phyloP scores from a whole-genome alignment of 2,113 vertebrate genomes.

The Hemicordylus capensis region DNA sequence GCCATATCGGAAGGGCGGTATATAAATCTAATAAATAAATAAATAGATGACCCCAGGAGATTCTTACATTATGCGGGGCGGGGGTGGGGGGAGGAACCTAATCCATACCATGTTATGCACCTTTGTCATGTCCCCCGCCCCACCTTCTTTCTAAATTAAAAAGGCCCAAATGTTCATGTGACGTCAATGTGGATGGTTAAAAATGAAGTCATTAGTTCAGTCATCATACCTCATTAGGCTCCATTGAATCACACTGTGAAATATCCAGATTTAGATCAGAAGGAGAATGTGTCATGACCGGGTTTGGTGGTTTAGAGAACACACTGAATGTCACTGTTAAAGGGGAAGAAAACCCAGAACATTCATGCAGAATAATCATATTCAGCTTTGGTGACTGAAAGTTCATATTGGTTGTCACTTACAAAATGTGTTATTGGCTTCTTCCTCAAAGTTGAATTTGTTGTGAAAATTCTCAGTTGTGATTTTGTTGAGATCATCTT shows the following conservation, averaged over 20 bases:
- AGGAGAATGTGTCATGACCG: not conserved
- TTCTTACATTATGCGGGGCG: no score
- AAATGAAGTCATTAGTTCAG: not conserved
- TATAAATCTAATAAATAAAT: no score
- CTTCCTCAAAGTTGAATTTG: not conserved
- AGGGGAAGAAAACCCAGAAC: not conserved
- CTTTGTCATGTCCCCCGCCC: no score
- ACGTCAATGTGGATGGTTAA: not conserved
- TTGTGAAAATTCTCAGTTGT: conserved; percentile 37
- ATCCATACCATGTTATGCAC: no score
- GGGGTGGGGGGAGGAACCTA: no score
- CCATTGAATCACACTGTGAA: conserved; percentile 33
- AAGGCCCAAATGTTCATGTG: not conserved
- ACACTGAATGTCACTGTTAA: conserved; percentile 1
- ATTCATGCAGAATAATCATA: not conserved
- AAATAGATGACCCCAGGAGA: no score
- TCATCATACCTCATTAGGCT: conserved; percentile 62
- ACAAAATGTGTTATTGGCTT: conserved; percentile 8
- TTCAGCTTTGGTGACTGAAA: not conserved
- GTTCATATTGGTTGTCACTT: conserved; percentile 44
- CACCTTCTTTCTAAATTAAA: not conserved
- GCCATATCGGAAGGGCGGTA: no score
- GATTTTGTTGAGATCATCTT: not conserved
- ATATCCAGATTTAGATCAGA: conserved; percentile 19
- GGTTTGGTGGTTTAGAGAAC: not conserved